Evolutionary conservation across 2,797 vertebrate species (phyloP).

Genomic region (Tarsius wallacei): DNA sequence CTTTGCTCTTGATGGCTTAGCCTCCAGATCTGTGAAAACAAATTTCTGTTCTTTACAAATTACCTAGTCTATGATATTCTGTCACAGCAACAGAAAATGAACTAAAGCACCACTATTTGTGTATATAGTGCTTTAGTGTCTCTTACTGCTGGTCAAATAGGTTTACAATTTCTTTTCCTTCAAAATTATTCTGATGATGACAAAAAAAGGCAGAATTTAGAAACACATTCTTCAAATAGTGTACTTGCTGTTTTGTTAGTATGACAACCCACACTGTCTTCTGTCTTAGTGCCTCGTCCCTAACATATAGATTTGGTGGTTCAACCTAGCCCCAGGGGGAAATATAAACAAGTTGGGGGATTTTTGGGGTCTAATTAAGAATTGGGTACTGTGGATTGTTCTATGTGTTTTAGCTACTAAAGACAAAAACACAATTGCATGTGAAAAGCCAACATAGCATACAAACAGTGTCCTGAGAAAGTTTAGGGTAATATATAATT

Average conservation of each 20-base stretch:
- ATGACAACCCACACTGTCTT: neutral
- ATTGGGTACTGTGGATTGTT: neutral
- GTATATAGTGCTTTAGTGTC: neutral
- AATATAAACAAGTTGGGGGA: neutral
- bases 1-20: neutral
- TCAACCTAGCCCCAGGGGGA: neutral
- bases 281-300: neutral
- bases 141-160: neutral
- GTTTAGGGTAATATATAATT: neutral
- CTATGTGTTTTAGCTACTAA: neutral
- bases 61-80: neutral
- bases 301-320: neutral
- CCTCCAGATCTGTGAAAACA: neutral
- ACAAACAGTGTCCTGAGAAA: neutral
- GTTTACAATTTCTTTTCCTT: neutral
- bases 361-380: neutral
- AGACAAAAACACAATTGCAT: neutral
- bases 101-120: neutral
- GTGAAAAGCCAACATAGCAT: neutral
- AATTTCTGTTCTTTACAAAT: neutral
- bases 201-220: neutral
- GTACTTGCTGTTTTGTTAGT: neutral
- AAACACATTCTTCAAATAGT: neutral
- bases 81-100: neutral
- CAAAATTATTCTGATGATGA: conserved; percentile 22